Evolutionary conservation across 2,888 invertebrate genomes (phyloP).

Genomic region (Uropetala carovei): DNA sequence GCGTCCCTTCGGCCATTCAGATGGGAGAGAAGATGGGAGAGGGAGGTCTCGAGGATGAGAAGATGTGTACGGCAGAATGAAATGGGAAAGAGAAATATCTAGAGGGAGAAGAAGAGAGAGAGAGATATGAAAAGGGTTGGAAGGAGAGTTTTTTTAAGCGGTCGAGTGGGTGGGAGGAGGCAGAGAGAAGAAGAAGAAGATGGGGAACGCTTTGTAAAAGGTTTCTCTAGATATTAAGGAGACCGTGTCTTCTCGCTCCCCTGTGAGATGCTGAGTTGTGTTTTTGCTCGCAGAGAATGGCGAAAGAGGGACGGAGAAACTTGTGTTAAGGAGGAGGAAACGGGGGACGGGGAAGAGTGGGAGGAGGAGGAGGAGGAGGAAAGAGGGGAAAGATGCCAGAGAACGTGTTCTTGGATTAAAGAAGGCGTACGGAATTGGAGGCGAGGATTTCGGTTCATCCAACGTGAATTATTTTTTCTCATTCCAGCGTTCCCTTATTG

Average conservation of each 20-base stretch:
- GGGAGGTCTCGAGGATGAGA: too few relatives aligned
- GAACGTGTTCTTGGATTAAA: too few relatives aligned
- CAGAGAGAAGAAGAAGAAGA: not conserved
- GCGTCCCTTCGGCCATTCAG: slow-evolving; percentile 36
- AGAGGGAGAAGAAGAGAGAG: too few relatives aligned
- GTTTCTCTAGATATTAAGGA: slow-evolving; percentile 42
- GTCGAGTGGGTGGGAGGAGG: too few relatives aligned
- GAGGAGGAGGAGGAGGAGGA: not conserved
- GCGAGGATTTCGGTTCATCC: not conserved
- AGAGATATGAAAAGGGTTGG: too few relatives aligned
- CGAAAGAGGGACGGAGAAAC: not conserved
- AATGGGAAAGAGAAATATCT: too few relatives aligned
- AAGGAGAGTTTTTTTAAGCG: too few relatives aligned
- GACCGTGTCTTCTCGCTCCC: slow-evolving; percentile 9
- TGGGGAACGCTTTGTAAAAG: not conserved
- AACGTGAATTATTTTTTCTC: not conserved
- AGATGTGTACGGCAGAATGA: too few relatives aligned
- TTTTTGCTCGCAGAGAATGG: not conserved
- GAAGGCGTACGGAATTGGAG: too few relatives aligned
- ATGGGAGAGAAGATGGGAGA: too few relatives aligned
- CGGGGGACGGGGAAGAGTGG: not conserved
- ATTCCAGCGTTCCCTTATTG: not conserved
- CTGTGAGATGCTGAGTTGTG: slow-evolving; percentile 46
- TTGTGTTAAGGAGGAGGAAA: not conserved
- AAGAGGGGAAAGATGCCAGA: not conserved